Conservation (phyloP, 2,797 vertebrate genomes). For the Rhodeus uyekii region DNA sequence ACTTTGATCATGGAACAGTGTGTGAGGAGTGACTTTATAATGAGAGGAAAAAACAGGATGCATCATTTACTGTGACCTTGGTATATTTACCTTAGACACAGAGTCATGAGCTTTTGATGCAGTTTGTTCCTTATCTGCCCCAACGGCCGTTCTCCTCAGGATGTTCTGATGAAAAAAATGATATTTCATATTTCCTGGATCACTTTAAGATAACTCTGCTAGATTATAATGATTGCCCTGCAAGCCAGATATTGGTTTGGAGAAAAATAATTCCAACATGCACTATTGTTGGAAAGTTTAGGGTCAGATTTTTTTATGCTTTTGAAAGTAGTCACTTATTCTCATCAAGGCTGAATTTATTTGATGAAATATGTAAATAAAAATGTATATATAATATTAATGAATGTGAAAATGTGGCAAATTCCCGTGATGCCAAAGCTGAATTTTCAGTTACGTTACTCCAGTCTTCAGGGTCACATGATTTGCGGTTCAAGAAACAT, state of each 20-base stretch:
- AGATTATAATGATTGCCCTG: not conserved
- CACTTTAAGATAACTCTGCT: not conserved
- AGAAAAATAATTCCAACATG: not conserved
- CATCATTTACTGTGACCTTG: not conserved
- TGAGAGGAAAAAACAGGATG: slow-evolving; percentile 8
- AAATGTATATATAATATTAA: too few relatives aligned
- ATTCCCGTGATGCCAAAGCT: not conserved
- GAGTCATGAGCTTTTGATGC: slow-evolving; percentile 83
- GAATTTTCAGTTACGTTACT: not conserved
- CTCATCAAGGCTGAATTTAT: not conserved
- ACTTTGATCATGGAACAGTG: slow-evolving; percentile 11
- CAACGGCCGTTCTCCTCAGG: slow-evolving; percentile 82
- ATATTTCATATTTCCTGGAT: not conserved
- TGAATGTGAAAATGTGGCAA: too few relatives aligned
- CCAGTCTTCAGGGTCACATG: not conserved
- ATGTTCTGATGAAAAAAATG: slow-evolving; percentile 80
- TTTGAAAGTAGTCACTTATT: not conserved
- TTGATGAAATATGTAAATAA: too few relatives aligned
- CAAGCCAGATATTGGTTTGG: not conserved
- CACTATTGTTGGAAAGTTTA: not conserved
- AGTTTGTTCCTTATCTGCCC: slow-evolving; percentile 78
- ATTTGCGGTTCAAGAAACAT: not conserved
- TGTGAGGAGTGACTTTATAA: not conserved
- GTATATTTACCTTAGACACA: slow-evolving; percentile 82
- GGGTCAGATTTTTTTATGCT: not conserved